Percentiles rank a stretch among this genome's conserved stretches.
phyloP scores from a whole-genome alignment of 2,797 vertebrate species.

The Halcyon smyrnensis region DNA sequence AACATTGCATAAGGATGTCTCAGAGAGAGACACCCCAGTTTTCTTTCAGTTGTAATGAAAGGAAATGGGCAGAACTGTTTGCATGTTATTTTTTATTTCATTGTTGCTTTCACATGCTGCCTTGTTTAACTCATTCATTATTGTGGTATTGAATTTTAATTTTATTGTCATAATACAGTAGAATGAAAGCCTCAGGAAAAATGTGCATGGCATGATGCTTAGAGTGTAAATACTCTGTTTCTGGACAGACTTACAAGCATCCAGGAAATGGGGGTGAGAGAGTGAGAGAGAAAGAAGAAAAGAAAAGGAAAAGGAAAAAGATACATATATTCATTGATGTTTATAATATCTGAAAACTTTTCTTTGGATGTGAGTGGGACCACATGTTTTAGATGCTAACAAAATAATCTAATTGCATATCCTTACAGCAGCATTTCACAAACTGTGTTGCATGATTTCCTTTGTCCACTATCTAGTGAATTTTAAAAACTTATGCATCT shows the following conservation, averaged over 20 bases:
- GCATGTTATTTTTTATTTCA: background rate
- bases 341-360: background rate
- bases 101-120: background rate
- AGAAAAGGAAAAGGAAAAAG: no score
- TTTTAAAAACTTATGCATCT: background rate
- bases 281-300: no score
- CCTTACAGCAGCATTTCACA: background rate
- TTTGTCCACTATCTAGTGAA: background rate
- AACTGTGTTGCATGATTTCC: background rate
- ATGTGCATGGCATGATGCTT: background rate
- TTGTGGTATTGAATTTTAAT: background rate
- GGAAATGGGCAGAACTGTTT: background rate
- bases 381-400: background rate
- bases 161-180: background rate
- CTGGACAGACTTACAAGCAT: background rate
- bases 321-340: background rate
- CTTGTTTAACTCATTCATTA: background rate
- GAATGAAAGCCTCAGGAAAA: background rate
- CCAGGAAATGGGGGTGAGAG: background rate
- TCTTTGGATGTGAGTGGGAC: background rate
- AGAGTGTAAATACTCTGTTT: background rate
- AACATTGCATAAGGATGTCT: background rate
- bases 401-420: background rate
- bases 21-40: background rate
- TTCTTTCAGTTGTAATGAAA: background rate